These are phyloP conservation scores for Carassius auratus DNA, from an alignment of 2,113 vertebrate species.

Conservation along the genomic window DNA sequence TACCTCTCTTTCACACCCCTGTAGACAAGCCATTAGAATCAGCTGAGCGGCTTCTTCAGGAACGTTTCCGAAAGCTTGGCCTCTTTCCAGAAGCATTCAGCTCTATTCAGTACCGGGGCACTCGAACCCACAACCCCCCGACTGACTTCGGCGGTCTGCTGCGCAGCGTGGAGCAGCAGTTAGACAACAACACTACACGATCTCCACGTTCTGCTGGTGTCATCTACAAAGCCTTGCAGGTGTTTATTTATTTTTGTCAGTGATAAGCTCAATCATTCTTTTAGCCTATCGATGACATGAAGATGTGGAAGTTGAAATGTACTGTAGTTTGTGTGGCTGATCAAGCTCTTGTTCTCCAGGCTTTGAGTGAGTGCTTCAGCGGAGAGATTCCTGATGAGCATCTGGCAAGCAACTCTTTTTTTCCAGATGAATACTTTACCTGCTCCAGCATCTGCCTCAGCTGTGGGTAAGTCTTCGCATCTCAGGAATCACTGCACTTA, in stretches of 20 bases:
- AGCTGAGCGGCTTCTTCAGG: constrained; percentile 93
- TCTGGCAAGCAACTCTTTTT: constrained; percentile 93
- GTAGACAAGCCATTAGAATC: constrained; percentile 88
- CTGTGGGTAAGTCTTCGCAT: constrained; percentile 86
- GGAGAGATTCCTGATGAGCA: constrained; percentile 94
- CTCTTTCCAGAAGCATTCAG: constrained; percentile 98
- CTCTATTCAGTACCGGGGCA: constrained; percentile 95
- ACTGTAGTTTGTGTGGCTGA: not conserved
- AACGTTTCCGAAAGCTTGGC: constrained; percentile 92
- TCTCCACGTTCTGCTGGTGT: constrained; percentile 92
- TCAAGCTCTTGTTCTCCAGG: constrained; percentile 70
- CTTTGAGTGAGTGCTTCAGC: constrained; percentile 95
- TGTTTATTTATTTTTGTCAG: constrained; percentile 59
- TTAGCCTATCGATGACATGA: no score
- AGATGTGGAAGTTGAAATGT: not conserved
- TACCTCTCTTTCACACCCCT: not conserved
- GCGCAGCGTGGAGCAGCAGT: constrained; percentile 87
- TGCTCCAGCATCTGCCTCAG: constrained; percentile 94
- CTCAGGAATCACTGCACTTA: not conserved
- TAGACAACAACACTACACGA: constrained; percentile 95
- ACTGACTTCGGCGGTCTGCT: constrained; percentile 96
- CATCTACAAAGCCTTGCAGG: constrained; percentile 94
- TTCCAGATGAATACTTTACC: constrained; percentile 98
- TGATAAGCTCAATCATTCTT: not conserved
- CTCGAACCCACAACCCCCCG: constrained; percentile 95